phyloP scores from a whole-genome alignment of 2,797 vertebrate genomes.

The Peromyscus melanophrys region DNA sequence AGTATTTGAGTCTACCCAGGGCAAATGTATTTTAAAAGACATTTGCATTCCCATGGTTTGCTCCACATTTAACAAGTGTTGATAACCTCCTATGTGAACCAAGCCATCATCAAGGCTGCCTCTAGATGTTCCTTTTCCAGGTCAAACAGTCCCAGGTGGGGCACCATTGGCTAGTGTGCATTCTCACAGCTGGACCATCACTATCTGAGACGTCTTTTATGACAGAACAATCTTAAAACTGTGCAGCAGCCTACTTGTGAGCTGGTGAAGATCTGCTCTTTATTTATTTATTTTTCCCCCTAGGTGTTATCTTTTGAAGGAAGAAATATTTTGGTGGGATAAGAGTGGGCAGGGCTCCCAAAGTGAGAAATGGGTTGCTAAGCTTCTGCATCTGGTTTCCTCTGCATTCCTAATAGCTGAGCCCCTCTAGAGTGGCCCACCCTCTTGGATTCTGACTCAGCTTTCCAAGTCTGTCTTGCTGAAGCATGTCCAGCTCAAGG shows the following conservation, averaged over 20 bases:
- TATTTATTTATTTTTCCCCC: not conserved
- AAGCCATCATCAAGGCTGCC: not conserved
- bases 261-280: not conserved
- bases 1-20: not conserved
- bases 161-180: not conserved
- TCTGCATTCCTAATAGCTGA: not conserved
- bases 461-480: not conserved
- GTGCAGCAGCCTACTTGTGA: not conserved
- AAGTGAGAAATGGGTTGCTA: not conserved
- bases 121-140: not conserved
- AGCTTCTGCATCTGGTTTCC: not conserved
- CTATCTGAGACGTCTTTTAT: not conserved
- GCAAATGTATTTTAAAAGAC: constrained; percentile 13
- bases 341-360: not conserved
- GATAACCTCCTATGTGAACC: not conserved
- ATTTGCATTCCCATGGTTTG: not conserved
- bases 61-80: not conserved
- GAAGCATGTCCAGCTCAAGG: not conserved
- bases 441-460: not conserved
- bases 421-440: not conserved
- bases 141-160: not conserved
- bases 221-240: not conserved
- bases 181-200: not conserved
- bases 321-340: not conserved
- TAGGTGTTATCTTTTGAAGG: not conserved